Evolutionary conservation across 2,888 invertebrate genomes (phyloP).

Genomic region (Clepsis dumicolana): DNA sequence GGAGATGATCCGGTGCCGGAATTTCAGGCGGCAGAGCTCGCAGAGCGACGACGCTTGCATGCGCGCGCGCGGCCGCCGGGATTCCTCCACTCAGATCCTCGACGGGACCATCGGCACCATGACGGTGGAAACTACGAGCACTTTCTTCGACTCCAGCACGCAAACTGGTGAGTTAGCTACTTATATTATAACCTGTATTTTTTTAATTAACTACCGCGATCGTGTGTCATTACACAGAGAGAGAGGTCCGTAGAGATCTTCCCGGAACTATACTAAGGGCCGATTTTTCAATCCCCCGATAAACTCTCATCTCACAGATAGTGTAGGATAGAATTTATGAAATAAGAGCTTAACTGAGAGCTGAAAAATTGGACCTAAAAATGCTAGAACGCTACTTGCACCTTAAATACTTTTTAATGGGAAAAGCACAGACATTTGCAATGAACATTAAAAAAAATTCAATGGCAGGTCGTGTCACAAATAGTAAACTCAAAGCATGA

Average conservation of each 20-base stretch:
- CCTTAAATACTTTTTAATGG: neutral
- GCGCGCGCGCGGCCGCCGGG: slow-evolving; percentile 90
- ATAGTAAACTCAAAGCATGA: neutral
- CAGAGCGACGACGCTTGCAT: slow-evolving; percentile 93
- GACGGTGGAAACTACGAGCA: slow-evolving; percentile 97
- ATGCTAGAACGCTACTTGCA: no score
- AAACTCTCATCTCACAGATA: no score
- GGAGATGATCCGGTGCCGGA: slow-evolving; percentile 96
- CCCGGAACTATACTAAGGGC: no score
- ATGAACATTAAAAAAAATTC: neutral
- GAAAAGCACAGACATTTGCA: neutral
- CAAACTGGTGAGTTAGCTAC: slow-evolving; percentile 92
- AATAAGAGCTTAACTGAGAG: no score
- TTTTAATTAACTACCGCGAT: neutral
- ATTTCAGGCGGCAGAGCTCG: slow-evolving; percentile 95
- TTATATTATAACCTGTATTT: neutral
- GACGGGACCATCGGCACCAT: slow-evolving; percentile 96
- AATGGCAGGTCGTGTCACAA: neutral
- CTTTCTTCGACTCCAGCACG: slow-evolving; percentile 96
- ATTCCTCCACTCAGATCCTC: slow-evolving; percentile 95
- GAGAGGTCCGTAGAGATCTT: no score
- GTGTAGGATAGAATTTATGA: no score
- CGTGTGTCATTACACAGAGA: no score
- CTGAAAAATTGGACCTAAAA: no score
- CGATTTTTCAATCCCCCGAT: no score